Evolutionary conservation across 2,113 vertebrate genomes (phyloP).

Genomic region (Nesoenas mayeri): DNA sequence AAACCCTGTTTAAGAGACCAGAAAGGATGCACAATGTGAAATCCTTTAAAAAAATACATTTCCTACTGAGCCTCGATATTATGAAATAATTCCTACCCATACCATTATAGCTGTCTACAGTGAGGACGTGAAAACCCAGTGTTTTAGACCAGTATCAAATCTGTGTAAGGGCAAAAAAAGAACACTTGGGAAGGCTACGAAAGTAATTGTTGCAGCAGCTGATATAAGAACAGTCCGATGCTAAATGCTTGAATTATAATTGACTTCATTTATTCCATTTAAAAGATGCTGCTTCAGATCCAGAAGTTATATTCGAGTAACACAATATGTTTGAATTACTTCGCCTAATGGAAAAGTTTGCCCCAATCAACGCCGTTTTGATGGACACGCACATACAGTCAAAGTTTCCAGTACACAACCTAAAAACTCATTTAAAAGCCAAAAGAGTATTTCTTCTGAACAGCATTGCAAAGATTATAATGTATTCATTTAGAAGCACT

Average conservation of each 20-base stretch:
- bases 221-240: not conserved
- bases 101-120: not conserved
- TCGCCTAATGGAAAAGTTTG: not conserved
- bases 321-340: not conserved
- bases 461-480: not conserved
- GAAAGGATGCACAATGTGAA: not conserved
- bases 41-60: not conserved
- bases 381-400: not conserved
- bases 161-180: not conserved
- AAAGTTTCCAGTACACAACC: not conserved
- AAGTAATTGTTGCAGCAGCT: not conserved
- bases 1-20: not conserved
- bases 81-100: not conserved
- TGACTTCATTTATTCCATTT: not conserved
- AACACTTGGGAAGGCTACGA: not conserved
- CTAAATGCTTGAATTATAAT: not conserved
- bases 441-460: not conserved
- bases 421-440: not conserved
- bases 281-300: not conserved
- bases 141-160: not conserved
- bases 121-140: fast-evolving
- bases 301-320: not conserved
- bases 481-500: not conserved
- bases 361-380: not conserved
- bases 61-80: not conserved